phyloP scores from a whole-genome alignment of 2,113 vertebrate species.

The Pitta sordida region DNA sequence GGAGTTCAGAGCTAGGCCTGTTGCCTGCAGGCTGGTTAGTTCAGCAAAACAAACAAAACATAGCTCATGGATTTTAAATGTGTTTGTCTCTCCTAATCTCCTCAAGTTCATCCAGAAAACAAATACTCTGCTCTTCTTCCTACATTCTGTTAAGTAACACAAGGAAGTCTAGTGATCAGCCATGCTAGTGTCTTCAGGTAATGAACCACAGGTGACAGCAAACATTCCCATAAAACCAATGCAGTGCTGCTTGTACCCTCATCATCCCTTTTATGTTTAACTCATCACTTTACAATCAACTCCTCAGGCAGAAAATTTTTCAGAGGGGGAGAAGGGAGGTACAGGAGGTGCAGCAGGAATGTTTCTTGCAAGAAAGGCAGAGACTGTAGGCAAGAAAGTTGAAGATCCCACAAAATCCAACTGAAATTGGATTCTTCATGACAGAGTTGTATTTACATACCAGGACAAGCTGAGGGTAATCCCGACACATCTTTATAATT shows the following conservation, averaged over 20 bases:
- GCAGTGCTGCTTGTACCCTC: background rate
- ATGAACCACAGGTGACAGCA: background rate
- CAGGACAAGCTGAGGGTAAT: slow-evolving; percentile 89
- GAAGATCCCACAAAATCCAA: background rate
- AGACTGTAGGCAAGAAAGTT: background rate
- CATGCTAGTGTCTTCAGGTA: background rate
- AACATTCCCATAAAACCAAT: background rate
- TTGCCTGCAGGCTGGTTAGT: background rate
- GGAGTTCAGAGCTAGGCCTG: background rate
- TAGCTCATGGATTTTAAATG: background rate
- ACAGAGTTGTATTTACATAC: slow-evolving; percentile 63
- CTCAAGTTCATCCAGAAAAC: background rate
- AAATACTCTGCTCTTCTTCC: background rate
- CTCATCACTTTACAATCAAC: background rate
- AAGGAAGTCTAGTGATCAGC: background rate
- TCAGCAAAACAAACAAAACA: background rate
- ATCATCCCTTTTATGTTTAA: background rate
- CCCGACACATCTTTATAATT: slow-evolving; percentile 93
- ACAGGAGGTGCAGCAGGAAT: background rate
- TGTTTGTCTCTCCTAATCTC: background rate
- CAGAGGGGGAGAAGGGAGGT: background rate
- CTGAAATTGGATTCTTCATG: background rate
- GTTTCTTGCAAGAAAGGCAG: background rate
- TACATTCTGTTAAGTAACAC: background rate
- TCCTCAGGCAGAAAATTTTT: background rate